Evolutionary conservation across 2,113 vertebrate species (phyloP).

Genomic region (Phylloscopus trochilus): DNA sequence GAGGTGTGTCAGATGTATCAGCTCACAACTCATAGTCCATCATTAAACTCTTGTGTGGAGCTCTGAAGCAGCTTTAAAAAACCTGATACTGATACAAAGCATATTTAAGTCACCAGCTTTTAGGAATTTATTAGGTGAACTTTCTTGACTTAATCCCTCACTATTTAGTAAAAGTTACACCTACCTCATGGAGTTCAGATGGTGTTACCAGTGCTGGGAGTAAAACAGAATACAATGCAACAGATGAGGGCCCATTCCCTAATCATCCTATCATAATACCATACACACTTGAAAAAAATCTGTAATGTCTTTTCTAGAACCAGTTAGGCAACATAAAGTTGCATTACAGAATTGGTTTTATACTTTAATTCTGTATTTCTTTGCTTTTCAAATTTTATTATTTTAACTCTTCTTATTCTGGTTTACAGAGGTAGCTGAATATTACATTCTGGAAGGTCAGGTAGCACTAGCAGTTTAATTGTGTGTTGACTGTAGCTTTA

Average conservation of each 20-base stretch:
- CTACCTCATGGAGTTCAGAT: neutral
- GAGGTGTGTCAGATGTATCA: neutral
- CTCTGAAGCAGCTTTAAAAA: neutral
- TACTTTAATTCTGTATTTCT: neutral
- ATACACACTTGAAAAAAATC: neutral
- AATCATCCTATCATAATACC: accelerated
- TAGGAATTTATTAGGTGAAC: neutral
- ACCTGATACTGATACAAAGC: neutral
- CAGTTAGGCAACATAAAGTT: neutral
- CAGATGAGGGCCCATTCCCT: neutral
- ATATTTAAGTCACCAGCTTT: neutral
- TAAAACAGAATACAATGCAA: neutral
- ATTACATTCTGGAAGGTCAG: neutral
- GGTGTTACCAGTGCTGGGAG: neutral
- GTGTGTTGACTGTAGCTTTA: neutral
- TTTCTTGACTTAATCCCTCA: neutral
- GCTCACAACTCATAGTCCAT: neutral
- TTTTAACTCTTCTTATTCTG: neutral
- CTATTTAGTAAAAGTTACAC: neutral
- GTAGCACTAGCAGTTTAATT: neutral
- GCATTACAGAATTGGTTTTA: neutral
- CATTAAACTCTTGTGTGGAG: neutral
- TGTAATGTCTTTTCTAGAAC: neutral
- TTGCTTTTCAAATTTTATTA: neutral
- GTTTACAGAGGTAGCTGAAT: constrained; percentile 18